These are phyloP conservation scores for Polydrusus pterygomalis DNA, from an alignment of 2,888 invertebrate genomes.

Conservation along the genomic window DNA sequence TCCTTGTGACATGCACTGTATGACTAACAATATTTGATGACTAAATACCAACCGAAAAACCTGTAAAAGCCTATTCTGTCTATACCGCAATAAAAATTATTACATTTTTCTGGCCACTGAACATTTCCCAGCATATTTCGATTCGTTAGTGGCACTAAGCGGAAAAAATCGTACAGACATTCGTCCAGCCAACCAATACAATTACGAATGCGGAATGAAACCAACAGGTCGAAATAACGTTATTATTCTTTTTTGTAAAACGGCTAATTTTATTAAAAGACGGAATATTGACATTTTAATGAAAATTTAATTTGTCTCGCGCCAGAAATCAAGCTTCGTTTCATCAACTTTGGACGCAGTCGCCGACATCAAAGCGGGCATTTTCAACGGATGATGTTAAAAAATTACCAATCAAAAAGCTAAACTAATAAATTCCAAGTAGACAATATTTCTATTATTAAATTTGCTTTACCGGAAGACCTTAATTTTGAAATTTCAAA, in stretches of 20 bases:
- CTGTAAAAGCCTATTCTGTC: neutral
- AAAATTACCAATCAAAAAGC: conserved; percentile 61
- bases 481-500: too few species aligned
- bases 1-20: too few species aligned
- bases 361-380: conserved; percentile 62
- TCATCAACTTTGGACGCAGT: conserved; percentile 64
- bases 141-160: conserved; percentile 13
- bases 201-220: conserved; percentile 65
- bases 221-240: conserved; percentile 68
- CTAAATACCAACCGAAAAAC: neutral
- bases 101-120: conserved; percentile 6
- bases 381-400: conserved; percentile 57
- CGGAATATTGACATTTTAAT: conserved; percentile 67
- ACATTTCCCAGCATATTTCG: conserved; percentile 2
- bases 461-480: too few species aligned
- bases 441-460: too few species aligned
- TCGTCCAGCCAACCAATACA: conserved; percentile 62
- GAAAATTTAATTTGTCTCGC: conserved; percentile 33
- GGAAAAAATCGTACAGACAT: conserved; percentile 25
- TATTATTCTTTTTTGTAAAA: conserved; percentile 62
- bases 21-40: too few species aligned
- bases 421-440: neutral
- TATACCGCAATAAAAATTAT: neutral
- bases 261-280: conserved; percentile 69
- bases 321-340: conserved; percentile 48